Evolutionary conservation across 1,140 invertebrate species (phyloP).

Genomic region (Fragariocoptes setiger): DNA sequence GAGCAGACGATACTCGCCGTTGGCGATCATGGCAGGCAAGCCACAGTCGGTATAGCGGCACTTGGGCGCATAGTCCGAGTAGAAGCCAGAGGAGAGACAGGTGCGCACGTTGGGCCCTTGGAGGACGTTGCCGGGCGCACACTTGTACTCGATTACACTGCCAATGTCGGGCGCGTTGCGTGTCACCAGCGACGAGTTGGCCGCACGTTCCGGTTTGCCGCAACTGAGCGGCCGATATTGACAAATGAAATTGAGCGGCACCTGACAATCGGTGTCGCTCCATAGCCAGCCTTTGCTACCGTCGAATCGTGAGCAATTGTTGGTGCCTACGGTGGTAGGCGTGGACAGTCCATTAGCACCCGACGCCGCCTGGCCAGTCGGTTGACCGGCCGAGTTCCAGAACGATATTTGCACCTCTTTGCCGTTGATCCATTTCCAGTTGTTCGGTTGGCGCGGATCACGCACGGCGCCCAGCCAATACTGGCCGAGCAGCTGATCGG

Average conservation of each 20-base stretch:
- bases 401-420: slow-evolving; percentile 58
- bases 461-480: slow-evolving; percentile 75
- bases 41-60: slow-evolving; percentile 60
- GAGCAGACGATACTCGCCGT: slow-evolving; percentile 42
- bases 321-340: no score
- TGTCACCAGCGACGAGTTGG: slow-evolving; percentile 54
- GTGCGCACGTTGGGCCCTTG: slow-evolving; percentile 47
- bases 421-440: slow-evolving; percentile 58
- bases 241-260: slow-evolving; percentile 59
- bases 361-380: no score
- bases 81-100: slow-evolving; percentile 64
- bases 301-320: slow-evolving; percentile 58
- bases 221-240: slow-evolving; percentile 69
- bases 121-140: slow-evolving; percentile 48
- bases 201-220: slow-evolving; percentile 57
- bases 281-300: slow-evolving; percentile 74
- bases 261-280: slow-evolving; percentile 63
- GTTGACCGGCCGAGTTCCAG: slow-evolving; percentile 62
- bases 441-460: slow-evolving; percentile 36
- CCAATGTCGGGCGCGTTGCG: slow-evolving; percentile 42
- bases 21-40: slow-evolving; percentile 44
- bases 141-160: slow-evolving; percentile 48
- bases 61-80: slow-evolving; percentile 64
- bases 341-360: no score
- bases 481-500: slow-evolving; percentile 49